Conservation (phyloP, 1,140 invertebrate genomes). For the Atta texana region DNA sequence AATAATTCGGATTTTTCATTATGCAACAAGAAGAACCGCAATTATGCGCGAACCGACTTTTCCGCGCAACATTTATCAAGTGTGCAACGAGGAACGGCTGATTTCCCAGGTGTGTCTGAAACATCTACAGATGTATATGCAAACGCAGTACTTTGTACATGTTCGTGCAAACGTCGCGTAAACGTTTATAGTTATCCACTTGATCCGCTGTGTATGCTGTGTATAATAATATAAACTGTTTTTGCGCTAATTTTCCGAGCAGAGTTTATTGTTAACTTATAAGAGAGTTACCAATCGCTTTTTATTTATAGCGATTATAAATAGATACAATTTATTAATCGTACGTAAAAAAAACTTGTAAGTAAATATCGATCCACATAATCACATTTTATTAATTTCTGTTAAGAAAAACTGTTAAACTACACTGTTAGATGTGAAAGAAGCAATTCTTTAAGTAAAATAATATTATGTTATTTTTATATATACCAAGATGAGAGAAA, state of each 20-base stretch:
- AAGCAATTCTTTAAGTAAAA: too few relatives aligned
- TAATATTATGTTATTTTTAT: too few relatives aligned
- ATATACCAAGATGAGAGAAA: too few relatives aligned
- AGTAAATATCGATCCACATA: neutral
- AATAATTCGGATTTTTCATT: conserved; percentile 71
- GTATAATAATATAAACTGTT: neutral
- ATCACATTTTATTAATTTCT: neutral
- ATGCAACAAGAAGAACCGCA: conserved; percentile 50
- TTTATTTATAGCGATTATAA: conserved; percentile 3
- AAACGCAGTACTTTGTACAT: neutral
- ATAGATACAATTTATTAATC: neutral
- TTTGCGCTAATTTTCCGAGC: neutral
- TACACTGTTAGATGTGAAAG: neutral
- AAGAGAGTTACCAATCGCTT: neutral
- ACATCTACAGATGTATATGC: conserved; percentile 23
- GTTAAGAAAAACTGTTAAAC: too few relatives aligned
- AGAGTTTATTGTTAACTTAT: neutral
- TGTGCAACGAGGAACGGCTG: conserved; percentile 71
- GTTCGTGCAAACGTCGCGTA: neutral
- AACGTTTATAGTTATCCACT: conserved; percentile 26
- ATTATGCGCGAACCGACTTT: conserved; percentile 70
- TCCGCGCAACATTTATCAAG: conserved; percentile 75
- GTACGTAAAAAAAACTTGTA: neutral
- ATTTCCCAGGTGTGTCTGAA: conserved; percentile 78
- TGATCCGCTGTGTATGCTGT: neutral